A percentile compares a stretch with the other conserved stretches of the same genome.
These are phyloP conservation scores for Siniperca undulata DNA, from an alignment of 2,797 vertebrate genomes.

Conservation along the genomic window DNA sequence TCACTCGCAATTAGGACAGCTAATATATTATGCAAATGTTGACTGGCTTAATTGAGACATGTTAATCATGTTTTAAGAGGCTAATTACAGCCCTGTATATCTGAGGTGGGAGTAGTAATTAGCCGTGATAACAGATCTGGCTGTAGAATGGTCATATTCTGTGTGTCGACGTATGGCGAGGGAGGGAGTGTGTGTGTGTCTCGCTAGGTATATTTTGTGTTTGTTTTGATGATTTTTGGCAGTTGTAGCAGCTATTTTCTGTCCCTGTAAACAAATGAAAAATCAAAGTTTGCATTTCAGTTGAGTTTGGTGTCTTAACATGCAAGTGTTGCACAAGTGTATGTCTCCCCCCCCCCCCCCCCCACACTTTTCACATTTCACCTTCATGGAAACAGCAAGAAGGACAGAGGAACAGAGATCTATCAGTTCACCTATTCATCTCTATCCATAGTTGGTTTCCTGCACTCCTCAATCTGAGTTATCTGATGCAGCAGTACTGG, in stretches of 20 bases:
- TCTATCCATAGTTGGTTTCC: slow-evolving; percentile 71
- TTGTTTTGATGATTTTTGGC: slow-evolving; percentile 10
- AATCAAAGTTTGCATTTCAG: not conserved
- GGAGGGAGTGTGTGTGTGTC: slow-evolving; percentile 29
- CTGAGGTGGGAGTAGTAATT: slow-evolving; percentile 97
- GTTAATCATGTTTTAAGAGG: slow-evolving; percentile 99
- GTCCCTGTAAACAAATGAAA: not conserved
- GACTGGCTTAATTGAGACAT: slow-evolving; percentile 93
- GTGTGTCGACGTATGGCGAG: slow-evolving; percentile 57
- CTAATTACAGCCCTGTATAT: slow-evolving; percentile 99
- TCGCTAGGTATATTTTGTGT: slow-evolving; percentile 23
- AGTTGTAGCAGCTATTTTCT: not conserved
- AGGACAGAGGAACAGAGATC: slow-evolving; percentile 8
- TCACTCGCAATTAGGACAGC: slow-evolving; percentile 92
- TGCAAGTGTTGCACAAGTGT: not conserved
- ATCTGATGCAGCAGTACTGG: slow-evolving; percentile 78
- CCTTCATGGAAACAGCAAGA: slow-evolving; percentile 32
- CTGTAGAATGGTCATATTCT: slow-evolving; percentile 80
- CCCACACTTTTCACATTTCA: slow-evolving; percentile 10
- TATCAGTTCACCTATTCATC: slow-evolving; percentile 46
- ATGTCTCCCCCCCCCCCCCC: no score
- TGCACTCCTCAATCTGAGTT: slow-evolving; percentile 69
- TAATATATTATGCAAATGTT: slow-evolving; percentile 99
- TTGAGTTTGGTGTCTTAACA: not conserved
- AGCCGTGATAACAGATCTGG: slow-evolving; percentile 94